Evolutionary conservation across 1,140 invertebrate genomes (phyloP).

Genomic region (Acromyrmex echinatior): DNA sequence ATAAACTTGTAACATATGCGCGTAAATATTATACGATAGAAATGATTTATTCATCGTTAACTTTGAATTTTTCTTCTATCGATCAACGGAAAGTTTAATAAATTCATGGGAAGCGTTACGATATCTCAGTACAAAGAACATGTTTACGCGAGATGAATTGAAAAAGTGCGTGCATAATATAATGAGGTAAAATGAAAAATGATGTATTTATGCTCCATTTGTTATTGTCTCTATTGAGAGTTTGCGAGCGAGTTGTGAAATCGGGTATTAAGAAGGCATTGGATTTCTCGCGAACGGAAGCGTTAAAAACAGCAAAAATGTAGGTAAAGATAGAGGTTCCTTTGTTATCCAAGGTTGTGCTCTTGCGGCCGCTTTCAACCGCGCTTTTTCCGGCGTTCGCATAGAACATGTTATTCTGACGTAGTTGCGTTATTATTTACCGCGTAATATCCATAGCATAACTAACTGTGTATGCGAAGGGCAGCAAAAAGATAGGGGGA

Average conservation of each 20-base stretch:
- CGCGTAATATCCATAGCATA: slow-evolving; percentile 57
- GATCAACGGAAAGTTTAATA: neutral
- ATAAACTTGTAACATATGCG: neutral
- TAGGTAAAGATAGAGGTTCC: slow-evolving; percentile 47
- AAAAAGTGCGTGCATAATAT: neutral
- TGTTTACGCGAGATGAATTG: neutral
- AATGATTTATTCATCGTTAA: slow-evolving; percentile 22
- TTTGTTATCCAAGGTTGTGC: slow-evolving; percentile 65
- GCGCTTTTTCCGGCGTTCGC: slow-evolving; percentile 52
- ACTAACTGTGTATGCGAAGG: slow-evolving; percentile 27
- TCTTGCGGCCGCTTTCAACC: slow-evolving; percentile 32
- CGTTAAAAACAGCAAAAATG: slow-evolving; percentile 27
- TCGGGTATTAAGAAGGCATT: slow-evolving; percentile 18
- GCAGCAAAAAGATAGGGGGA: neutral
- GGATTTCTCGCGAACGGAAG: slow-evolving; percentile 16
- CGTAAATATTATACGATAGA: neutral
- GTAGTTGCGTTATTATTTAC: slow-evolving; percentile 73
- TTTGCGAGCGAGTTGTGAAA: slow-evolving; percentile 7
- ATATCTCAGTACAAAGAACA: neutral
- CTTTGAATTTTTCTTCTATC: neutral
- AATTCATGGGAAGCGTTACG: neutral
- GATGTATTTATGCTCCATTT: slow-evolving; percentile 28
- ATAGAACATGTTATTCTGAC: slow-evolving; percentile 15
- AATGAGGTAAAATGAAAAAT: neutral
- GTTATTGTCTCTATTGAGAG: neutral